A percentile compares a stretch with the other conserved stretches of the same genome.
phyloP scores from a whole-genome alignment of 2,113 vertebrate species.

The Hassar affinis region DNA sequence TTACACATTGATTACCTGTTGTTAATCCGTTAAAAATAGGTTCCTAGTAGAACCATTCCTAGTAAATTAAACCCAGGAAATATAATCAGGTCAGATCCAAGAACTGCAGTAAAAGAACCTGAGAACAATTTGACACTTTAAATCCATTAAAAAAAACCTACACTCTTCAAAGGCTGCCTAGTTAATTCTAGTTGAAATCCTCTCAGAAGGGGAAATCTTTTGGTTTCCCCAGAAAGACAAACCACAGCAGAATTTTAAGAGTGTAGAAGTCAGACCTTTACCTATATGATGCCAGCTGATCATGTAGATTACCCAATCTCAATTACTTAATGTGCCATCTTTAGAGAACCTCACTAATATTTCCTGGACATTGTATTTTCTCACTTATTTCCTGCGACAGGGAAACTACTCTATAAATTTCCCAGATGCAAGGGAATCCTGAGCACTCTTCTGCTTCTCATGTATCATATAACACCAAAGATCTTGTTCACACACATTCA shows the following conservation, averaged over 20 bases:
- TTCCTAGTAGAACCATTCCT: too few relatives aligned
- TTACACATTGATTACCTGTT: not conserved
- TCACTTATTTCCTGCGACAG: not conserved
- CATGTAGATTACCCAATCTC: not conserved
- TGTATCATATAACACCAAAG: not conserved
- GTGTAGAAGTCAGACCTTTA: not conserved
- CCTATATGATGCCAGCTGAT: not conserved
- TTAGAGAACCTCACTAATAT: not conserved
- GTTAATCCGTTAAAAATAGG: not conserved
- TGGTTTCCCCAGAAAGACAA: not conserved
- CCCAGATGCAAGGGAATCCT: conserved; percentile 10
- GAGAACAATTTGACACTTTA: not conserved
- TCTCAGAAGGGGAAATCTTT: not conserved
- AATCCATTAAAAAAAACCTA: not conserved
- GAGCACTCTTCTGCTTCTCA: not conserved
- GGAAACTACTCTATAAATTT: not conserved
- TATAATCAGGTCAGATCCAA: not conserved
- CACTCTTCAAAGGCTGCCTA: not conserved
- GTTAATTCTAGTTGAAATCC: not conserved
- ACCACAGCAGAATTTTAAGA: not conserved
- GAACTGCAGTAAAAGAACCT: not conserved
- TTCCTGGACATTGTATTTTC: not conserved
- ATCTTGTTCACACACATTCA: not conserved
- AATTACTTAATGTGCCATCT: not conserved
- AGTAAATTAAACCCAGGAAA: not conserved